Evolutionary conservation across 2,888 invertebrate genomes (phyloP).

Genomic region (Diabrotica balteata): DNA sequence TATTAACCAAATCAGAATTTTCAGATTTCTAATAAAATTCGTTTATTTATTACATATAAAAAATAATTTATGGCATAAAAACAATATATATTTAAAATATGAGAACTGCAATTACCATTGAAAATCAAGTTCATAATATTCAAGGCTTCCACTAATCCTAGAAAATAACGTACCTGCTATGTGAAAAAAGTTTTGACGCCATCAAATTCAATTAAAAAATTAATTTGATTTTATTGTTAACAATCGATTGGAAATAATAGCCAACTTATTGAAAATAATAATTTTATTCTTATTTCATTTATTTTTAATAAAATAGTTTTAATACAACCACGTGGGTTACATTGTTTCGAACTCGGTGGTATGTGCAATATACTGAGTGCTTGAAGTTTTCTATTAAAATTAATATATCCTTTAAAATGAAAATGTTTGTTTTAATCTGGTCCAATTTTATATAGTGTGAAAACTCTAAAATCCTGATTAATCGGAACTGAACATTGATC

Average conservation of each 20-base stretch:
- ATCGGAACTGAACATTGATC: background rate
- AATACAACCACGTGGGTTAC: slow-evolving; percentile 43
- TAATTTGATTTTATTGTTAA: no score
- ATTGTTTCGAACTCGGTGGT: slow-evolving; percentile 47
- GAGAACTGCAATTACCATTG: no score
- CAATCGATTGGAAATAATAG: background rate
- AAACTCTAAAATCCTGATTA: background rate
- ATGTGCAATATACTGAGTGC: slow-evolving; percentile 51
- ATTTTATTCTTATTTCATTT: background rate
- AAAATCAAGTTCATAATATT: no score
- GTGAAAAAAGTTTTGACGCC: no score
- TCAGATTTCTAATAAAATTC: no score
- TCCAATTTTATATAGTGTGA: background rate
- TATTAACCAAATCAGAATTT: no score
- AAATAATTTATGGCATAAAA: no score
- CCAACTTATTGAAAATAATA: background rate
- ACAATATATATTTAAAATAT: no score
- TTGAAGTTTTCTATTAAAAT: slow-evolving; percentile 53
- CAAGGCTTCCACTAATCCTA: no score
- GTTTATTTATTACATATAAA: no score
- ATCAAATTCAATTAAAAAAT: no score
- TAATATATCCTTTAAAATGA: slow-evolving; percentile 35
- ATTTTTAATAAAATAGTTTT: slow-evolving; percentile 37
- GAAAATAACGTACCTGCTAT: no score
- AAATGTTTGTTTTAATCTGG: slow-evolving; percentile 1